phyloP scores from a whole-genome alignment of 2,888 invertebrate genomes.

The Sclerodermus sp. region DNA sequence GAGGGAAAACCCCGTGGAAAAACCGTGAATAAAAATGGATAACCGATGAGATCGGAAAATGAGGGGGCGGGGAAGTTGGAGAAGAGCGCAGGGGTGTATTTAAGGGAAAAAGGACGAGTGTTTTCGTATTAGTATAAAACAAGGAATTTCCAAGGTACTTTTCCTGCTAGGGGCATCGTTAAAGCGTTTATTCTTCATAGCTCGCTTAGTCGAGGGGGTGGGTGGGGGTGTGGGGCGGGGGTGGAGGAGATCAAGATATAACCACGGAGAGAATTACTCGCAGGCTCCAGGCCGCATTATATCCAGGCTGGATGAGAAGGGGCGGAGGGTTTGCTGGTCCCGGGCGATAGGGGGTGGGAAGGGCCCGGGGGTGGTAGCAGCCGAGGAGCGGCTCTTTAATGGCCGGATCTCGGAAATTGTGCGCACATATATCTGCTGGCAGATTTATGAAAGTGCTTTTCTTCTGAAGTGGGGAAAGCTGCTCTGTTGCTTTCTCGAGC shows the following conservation, averaged over 20 bases:
- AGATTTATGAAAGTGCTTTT: slow-evolving; percentile 87
- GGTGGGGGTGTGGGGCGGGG: slow-evolving; percentile 15
- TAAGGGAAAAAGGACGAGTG: too few species aligned
- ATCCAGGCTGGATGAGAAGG: slow-evolving; percentile 36
- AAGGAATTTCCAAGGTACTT: too few species aligned
- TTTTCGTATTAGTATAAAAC: too few species aligned
- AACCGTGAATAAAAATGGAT: too few species aligned
- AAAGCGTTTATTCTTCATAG: too few species aligned
- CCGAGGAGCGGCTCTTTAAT: slow-evolving; percentile 69
- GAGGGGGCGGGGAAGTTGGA: too few species aligned
- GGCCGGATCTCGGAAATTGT: slow-evolving; percentile 90
- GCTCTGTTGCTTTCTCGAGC: slow-evolving; percentile 29
- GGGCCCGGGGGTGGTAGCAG: slow-evolving; percentile 32
- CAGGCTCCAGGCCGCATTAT: slow-evolving; percentile 42
- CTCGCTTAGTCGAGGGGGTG: too few species aligned
- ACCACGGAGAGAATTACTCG: slow-evolving; percentile 48
- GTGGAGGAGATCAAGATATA: slow-evolving; percentile 3
- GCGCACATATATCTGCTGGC: slow-evolving; percentile 86
- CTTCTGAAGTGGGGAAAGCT: slow-evolving; percentile 61
- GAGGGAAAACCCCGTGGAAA: too few species aligned
- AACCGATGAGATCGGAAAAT: too few species aligned
- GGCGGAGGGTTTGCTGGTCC: slow-evolving; percentile 36
- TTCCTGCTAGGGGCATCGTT: too few species aligned
- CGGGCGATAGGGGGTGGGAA: slow-evolving; percentile 36
- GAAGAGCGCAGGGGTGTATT: too few species aligned